phyloP scores from a whole-genome alignment of 2,888 invertebrate genomes.

The Tiphia femorata region DNA sequence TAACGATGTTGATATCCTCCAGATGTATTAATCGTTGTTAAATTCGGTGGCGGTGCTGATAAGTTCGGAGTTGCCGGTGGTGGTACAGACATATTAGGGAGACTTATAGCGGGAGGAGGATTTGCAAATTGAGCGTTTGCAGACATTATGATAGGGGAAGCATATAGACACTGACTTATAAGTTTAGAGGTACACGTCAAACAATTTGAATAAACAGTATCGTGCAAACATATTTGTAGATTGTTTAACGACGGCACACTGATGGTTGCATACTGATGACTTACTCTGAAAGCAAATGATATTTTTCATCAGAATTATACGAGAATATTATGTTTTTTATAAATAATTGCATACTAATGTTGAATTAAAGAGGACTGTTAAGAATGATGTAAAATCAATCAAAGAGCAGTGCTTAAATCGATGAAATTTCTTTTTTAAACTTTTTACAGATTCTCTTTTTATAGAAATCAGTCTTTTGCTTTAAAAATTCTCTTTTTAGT shows the following conservation, averaged over 20 bases:
- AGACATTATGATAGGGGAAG: conserved; percentile 51
- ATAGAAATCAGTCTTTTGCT: no score
- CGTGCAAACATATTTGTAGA: conserved; percentile 35
- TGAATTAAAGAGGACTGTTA: neutral
- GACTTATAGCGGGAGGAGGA: conserved; percentile 61
- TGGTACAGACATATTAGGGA: conserved; percentile 70
- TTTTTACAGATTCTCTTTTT: no score
- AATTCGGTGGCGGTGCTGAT: conserved; percentile 66
- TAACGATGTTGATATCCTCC: conserved; percentile 61
- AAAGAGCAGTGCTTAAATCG: neutral
- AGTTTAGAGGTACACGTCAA: conserved; percentile 26
- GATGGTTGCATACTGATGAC: conserved; percentile 30
- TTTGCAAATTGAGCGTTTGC: conserved; percentile 60
- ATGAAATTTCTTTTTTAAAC: neutral
- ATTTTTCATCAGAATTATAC: neutral
- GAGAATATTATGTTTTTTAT: no score
- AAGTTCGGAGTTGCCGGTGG: conserved; percentile 63
- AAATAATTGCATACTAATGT: neutral
- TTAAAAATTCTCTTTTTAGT: no score
- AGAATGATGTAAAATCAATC: neutral
- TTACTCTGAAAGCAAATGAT: conserved; percentile 34
- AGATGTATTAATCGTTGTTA: conserved; percentile 64
- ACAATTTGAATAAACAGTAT: conserved; percentile 23
- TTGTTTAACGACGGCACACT: conserved; percentile 11
- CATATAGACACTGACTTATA: conserved; percentile 5